These are phyloP conservation scores for Protophormia terraenovae DNA, from an alignment of 2,888 invertebrate species.

Conservation along the genomic window DNA sequence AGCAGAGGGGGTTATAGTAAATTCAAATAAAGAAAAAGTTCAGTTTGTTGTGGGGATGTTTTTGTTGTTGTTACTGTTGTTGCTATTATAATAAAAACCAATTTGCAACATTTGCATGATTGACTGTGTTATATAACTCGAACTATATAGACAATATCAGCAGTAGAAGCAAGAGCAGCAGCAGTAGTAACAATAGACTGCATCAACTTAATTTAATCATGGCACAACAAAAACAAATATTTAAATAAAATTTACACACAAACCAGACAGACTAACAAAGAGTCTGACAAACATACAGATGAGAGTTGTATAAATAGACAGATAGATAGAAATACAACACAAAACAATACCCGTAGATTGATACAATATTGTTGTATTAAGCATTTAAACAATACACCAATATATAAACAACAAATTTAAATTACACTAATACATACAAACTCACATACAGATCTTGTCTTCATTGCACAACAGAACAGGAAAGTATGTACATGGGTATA, in stretches of 20 bases:
- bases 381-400: slow-evolving; percentile 52
- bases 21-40: slow-evolving; percentile 26
- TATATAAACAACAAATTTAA: background rate
- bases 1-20: slow-evolving; percentile 9
- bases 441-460: background rate
- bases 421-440: background rate
- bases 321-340: slow-evolving; percentile 14
- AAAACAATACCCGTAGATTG: slow-evolving; percentile 56
- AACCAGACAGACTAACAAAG: background rate
- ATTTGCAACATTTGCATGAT: slow-evolving; percentile 68
- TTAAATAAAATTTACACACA: slow-evolving; percentile 70
- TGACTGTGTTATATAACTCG: slow-evolving; percentile 61
- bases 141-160: slow-evolving; percentile 41
- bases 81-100: slow-evolving; percentile 60
- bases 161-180: background rate
- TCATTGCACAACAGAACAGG: background rate
- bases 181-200: slow-evolving; percentile 64
- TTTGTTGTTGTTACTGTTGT: slow-evolving; percentile 20
- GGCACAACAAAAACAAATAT: slow-evolving; percentile 75
- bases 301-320: slow-evolving; percentile 6
- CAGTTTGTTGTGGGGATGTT: slow-evolving; percentile 7
- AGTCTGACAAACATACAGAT: background rate
- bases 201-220: slow-evolving; percentile 79
- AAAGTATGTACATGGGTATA: no score
- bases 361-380: slow-evolving; percentile 60